phyloP scores from a whole-genome alignment of 2,113 vertebrate species.

The Meleagris gallopavo region DNA sequence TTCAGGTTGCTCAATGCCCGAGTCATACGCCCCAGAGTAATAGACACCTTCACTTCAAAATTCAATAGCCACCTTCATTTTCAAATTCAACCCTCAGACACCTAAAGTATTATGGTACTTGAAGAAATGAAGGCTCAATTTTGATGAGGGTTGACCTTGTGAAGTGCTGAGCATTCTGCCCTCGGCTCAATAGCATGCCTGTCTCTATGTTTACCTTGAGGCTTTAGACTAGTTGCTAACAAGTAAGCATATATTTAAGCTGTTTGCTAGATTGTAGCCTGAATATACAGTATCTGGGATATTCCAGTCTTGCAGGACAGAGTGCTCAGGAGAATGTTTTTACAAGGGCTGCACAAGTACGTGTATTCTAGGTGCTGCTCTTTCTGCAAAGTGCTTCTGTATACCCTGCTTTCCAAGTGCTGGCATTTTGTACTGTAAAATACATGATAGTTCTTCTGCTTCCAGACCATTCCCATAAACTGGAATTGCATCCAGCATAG shows the following conservation, averaged over 20 bases:
- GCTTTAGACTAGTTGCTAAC: neutral
- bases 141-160: neutral
- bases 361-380: neutral
- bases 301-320: neutral
- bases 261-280: neutral
- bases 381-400: neutral
- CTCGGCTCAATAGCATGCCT: neutral
- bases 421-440: conserved; percentile 20
- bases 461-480: neutral
- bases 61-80: conserved; percentile 28
- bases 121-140: neutral
- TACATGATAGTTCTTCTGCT: neutral
- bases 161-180: neutral
- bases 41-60: conserved; percentile 24
- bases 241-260: neutral
- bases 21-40: conserved; percentile 30
- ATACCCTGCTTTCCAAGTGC: neutral
- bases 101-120: neutral
- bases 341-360: neutral
- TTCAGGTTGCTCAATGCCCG: conserved; percentile 29
- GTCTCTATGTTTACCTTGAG: neutral
- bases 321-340: neutral
- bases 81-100: neutral
- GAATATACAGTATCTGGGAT: neutral
- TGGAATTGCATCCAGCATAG: neutral